Conservation (phyloP, 1,140 invertebrate genomes). For the Diuraphis noxia region DNA sequence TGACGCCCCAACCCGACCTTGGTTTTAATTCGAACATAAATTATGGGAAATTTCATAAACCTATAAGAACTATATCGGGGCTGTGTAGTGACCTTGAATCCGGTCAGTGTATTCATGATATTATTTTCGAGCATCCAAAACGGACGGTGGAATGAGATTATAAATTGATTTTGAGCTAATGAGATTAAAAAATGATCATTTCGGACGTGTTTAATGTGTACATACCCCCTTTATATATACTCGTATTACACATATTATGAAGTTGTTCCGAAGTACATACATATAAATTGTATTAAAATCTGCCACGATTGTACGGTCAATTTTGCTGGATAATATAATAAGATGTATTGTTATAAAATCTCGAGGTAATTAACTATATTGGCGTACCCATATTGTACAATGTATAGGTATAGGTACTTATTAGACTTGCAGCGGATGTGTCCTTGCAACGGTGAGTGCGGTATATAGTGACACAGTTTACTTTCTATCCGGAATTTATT, state of each 20-base stretch:
- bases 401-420: neutral
- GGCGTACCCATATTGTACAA: neutral
- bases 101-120: slow-evolving; percentile 21
- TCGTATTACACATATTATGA: neutral
- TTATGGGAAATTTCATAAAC: slow-evolving; percentile 13
- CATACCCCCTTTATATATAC: neutral
- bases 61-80: neutral
- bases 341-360: neutral
- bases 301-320: neutral
- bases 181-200: neutral
- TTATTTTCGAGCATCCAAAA: neutral
- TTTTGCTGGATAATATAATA: neutral
- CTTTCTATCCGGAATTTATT: slow-evolving; percentile 33
- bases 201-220: neutral
- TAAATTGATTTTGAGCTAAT: neutral
- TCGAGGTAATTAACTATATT: neutral
- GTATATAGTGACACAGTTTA: slow-evolving; percentile 34
- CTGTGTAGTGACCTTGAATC: slow-evolving; percentile 16
- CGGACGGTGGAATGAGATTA: neutral
- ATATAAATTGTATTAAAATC: neutral
- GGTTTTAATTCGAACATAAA: neutral
- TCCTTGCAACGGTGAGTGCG: neutral
- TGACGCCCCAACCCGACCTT: slow-evolving; percentile 42
- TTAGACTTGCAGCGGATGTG: neutral
- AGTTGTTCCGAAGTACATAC: neutral